Evolutionary conservation across 2,888 invertebrate species (phyloP).

Genomic region (Pristionchus maxplancki): DNA sequence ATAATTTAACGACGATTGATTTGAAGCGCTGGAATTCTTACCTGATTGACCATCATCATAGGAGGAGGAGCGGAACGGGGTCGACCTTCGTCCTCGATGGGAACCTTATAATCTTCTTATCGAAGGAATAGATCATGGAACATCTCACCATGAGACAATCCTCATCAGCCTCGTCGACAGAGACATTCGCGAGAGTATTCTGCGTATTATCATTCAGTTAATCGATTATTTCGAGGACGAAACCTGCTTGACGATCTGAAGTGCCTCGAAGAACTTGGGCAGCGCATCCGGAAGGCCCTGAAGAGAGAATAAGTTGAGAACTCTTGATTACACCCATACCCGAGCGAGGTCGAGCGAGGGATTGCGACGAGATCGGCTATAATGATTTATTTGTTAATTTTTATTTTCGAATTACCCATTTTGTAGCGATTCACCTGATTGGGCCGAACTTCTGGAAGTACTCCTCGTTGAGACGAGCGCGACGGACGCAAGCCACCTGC

Average conservation of each 20-base stretch:
- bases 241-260: slow-evolving; percentile 5
- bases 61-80: neutral
- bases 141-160: neutral
- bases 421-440: neutral
- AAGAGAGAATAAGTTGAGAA: neutral
- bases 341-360: neutral
- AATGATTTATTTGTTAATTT: too few relatives aligned
- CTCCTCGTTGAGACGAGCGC: neutral
- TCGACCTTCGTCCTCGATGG: neutral
- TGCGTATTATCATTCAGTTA: neutral
- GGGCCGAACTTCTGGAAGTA: slow-evolving; percentile 18
- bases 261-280: neutral
- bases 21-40: too few relatives aligned
- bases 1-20: too few relatives aligned
- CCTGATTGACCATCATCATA: too few relatives aligned
- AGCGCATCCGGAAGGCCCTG: neutral
- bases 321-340: neutral
- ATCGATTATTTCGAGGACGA: neutral
- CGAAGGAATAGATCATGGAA: too few relatives aligned
- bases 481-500: neutral
- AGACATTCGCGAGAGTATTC: neutral
- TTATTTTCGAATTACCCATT: too few relatives aligned
- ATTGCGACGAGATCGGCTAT: neutral
- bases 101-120: too few relatives aligned
- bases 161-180: neutral